A percentile compares a stretch with the other conserved stretches of the same genome.
Conservation (phyloP, 2,888 invertebrate genomes). For the Mesorhabditis belari region DNA sequence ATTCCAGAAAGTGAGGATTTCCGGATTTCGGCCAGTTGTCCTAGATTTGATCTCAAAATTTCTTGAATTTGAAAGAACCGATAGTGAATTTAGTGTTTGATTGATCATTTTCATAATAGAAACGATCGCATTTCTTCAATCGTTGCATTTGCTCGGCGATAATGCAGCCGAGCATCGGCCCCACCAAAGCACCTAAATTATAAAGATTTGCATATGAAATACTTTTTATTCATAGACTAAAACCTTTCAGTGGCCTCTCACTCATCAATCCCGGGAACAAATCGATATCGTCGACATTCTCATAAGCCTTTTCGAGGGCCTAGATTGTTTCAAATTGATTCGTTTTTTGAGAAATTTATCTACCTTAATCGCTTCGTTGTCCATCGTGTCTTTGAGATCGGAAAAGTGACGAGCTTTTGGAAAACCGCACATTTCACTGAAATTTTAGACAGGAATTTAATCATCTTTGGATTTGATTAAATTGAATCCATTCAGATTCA, state of each 20-base stretch:
- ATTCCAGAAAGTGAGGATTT: slow-evolving; percentile 78
- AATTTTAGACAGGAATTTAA: slow-evolving; percentile 2
- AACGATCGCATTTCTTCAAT: slow-evolving; percentile 75
- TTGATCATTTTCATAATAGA: slow-evolving; percentile 68
- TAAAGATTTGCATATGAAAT: neutral
- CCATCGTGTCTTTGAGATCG: slow-evolving; percentile 70
- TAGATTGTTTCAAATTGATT: slow-evolving; percentile 5
- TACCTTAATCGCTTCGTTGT: slow-evolving; percentile 59
- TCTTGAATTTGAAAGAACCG: too few species aligned
- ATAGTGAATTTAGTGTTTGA: slow-evolving; percentile 47
- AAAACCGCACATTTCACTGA: slow-evolving; percentile 69
- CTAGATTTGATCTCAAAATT: slow-evolving; percentile 18
- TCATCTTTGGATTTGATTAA: neutral
- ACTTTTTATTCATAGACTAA: neutral
- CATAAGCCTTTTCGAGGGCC: slow-evolving; percentile 43
- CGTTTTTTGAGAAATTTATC: neutral
- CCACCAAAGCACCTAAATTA: slow-evolving; percentile 69
- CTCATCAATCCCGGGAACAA: slow-evolving; percentile 91
- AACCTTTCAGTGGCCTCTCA: slow-evolving; percentile 63
- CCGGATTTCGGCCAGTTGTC: slow-evolving; percentile 73
- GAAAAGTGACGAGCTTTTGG: slow-evolving; percentile 77
- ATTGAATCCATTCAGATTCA: too few species aligned
- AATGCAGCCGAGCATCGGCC: slow-evolving; percentile 87
- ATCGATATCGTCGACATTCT: slow-evolving; percentile 83
- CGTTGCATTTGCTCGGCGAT: slow-evolving; percentile 73